Percentiles rank a stretch among this genome's conserved stretches.
Evolutionary conservation across 2,888 invertebrate genomes (phyloP).

Genomic region (Limnephilus marmoratus): DNA sequence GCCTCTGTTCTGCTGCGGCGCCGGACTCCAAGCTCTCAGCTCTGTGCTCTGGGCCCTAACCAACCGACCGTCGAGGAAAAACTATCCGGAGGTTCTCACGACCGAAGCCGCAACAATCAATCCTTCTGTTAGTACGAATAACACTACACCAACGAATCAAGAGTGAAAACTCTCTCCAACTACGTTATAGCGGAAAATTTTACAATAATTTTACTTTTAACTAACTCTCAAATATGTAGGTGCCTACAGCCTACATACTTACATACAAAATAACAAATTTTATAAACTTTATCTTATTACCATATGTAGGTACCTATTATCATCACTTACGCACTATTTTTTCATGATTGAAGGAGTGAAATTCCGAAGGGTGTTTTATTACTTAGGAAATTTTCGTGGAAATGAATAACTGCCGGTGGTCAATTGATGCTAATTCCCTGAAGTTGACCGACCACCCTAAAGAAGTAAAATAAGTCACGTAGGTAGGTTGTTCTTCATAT

Average conservation of each 20-base stretch:
- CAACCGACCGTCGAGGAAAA: background rate
- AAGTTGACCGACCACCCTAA: too few relatives aligned
- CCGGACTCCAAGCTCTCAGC: background rate
- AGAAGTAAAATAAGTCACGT: background rate
- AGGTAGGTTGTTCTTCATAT: background rate
- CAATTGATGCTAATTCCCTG: too few relatives aligned
- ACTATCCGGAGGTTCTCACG: background rate
- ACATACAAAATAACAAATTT: too few relatives aligned
- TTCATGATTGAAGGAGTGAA: background rate
- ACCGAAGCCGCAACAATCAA: background rate
- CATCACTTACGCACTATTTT: too few relatives aligned
- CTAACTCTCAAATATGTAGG: background rate
- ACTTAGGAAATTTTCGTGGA: background rate
- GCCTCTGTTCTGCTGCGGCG: background rate
- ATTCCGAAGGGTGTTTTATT: background rate
- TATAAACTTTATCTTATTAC: too few relatives aligned
- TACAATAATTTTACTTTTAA: too few relatives aligned
- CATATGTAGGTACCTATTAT: too few relatives aligned
- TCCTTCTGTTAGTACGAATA: background rate
- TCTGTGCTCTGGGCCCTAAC: background rate
- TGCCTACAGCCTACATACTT: background rate
- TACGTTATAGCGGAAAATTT: background rate
- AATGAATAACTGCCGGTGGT: too few relatives aligned
- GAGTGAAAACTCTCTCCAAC: background rate
- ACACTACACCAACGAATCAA: background rate